phyloP scores from a whole-genome alignment of 2,113 vertebrate species.

The Eupsittula cactorum region DNA sequence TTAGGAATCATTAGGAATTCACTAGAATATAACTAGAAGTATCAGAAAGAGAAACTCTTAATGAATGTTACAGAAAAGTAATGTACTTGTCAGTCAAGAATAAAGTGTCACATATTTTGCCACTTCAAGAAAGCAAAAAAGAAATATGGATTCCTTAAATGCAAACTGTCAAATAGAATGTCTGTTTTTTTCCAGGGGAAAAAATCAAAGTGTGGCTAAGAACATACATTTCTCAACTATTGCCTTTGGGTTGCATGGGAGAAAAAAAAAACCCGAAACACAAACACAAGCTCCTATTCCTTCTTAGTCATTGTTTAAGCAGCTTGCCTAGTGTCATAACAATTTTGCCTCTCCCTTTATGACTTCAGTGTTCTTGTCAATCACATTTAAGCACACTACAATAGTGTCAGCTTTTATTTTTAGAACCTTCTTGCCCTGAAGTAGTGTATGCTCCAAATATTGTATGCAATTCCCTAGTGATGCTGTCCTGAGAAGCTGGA shows the following conservation, averaged over 20 bases:
- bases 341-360: neutral
- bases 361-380: slow-evolving; percentile 14
- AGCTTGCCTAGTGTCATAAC: neutral
- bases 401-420: slow-evolving; percentile 23
- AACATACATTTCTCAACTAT: neutral
- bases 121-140: neutral
- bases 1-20: neutral
- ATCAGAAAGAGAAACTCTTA: neutral
- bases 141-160: neutral
- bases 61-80: neutral
- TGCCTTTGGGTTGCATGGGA: neutral
- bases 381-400: neutral
- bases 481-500: neutral
- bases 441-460: neutral
- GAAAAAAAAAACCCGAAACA: neutral
- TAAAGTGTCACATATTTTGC: neutral
- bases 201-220: neutral
- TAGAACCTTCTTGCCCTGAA: neutral
- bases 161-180: neutral
- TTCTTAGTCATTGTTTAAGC: neutral
- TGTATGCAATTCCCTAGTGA: neutral
- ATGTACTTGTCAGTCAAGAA: neutral
- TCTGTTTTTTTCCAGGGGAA: neutral
- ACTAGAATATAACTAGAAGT: neutral
- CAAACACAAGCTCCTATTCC: neutral